Evolutionary conservation across 2,888 invertebrate species (phyloP).

Genomic region (Eupithecia exiguata): DNA sequence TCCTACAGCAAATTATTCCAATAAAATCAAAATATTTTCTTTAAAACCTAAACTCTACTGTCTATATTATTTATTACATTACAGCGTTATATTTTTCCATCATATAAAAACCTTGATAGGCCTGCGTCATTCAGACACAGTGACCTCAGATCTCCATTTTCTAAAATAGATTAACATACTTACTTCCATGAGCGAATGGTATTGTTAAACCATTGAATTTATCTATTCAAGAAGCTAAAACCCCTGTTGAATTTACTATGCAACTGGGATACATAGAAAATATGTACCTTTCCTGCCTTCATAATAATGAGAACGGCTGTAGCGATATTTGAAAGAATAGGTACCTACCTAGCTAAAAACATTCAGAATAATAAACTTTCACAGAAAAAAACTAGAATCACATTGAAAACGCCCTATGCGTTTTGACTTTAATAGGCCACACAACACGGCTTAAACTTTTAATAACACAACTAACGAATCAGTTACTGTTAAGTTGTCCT

Average conservation of each 20-base stretch:
- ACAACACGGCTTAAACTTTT: not conserved
- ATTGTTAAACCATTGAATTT: not conserved
- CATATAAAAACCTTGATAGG: conserved; percentile 18
- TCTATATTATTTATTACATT: not conserved
- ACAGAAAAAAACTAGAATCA: not conserved
- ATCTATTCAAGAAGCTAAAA: not conserved
- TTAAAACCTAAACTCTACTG: not conserved
- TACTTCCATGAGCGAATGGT: not conserved
- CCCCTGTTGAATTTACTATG: not conserved
- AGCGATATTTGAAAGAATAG: not conserved
- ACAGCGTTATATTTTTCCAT: not conserved
- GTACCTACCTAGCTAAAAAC: not conserved
- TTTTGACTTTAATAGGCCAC: not conserved
- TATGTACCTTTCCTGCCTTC: not conserved
- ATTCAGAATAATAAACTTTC: not conserved
- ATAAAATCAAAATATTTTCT: not conserved
- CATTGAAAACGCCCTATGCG: not conserved
- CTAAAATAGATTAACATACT: conserved; percentile 9
- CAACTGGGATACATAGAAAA: not conserved
- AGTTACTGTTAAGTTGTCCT: not conserved
- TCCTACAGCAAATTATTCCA: too few species aligned
- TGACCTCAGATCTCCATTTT: conserved; percentile 20
- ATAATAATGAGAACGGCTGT: not conserved
- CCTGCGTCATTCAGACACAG: conserved; percentile 22
- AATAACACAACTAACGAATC: not conserved